Conservation (phyloP, 2,113 vertebrate genomes). For the Aplodontia rufa region DNA sequence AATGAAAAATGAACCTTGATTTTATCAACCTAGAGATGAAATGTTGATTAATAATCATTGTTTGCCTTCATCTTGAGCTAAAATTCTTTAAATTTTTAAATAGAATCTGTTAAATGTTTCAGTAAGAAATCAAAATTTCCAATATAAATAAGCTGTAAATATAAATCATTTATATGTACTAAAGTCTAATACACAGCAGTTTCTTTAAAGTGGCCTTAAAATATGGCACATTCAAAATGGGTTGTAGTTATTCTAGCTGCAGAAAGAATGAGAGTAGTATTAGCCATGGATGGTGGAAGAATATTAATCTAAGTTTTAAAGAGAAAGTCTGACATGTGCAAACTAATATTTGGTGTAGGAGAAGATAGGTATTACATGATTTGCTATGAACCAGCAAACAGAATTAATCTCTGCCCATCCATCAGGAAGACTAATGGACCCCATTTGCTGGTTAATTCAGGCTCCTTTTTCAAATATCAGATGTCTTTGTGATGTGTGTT, state of each 20-base stretch:
- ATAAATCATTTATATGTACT: not conserved
- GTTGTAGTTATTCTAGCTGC: not conserved
- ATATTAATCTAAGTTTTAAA: constrained; percentile 65
- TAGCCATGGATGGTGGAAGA: not conserved
- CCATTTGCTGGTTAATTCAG: constrained; percentile 42
- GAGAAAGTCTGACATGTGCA: constrained; percentile 40
- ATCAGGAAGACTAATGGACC: constrained; percentile 73
- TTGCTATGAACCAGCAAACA: constrained; percentile 70
- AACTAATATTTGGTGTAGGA: constrained; percentile 19
- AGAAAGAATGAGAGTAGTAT: not conserved
- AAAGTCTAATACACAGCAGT: not conserved
- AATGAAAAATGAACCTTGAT: constrained; percentile 20
- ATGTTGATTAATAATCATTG: not conserved
- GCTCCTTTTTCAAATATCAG: constrained; percentile 66
- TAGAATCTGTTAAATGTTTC: not conserved
- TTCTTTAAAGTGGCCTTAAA: not conserved
- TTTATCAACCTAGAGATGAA: not conserved
- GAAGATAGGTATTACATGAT: constrained; percentile 67
- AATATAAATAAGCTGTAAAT: not conserved
- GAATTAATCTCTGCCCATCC: constrained; percentile 74
- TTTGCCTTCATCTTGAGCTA: not conserved
- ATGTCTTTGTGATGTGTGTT: constrained; percentile 69
- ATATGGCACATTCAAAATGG: constrained; percentile 15
- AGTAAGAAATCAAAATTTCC: not conserved
- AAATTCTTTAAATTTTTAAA: constrained; percentile 1